Evolutionary conservation across 2,888 invertebrate species (phyloP).

Genomic region (Alsophila aescularia): DNA sequence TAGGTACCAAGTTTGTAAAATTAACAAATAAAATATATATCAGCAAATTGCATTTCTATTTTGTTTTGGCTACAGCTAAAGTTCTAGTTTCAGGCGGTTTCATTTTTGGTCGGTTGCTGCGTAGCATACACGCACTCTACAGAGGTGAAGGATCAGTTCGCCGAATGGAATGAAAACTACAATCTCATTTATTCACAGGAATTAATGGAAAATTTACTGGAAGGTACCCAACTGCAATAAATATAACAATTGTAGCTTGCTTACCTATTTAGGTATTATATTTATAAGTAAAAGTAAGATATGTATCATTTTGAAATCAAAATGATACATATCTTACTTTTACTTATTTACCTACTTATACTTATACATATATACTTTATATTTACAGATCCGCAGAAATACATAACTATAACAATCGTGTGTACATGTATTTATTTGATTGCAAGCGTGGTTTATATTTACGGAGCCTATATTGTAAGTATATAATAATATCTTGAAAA

Average conservation of each 20-base stretch:
- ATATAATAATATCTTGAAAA: conserved; percentile 1
- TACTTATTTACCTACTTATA: not conserved
- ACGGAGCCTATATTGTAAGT: conserved; percentile 73
- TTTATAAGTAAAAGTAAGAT: no score
- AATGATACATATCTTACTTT: no score
- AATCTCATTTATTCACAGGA: conserved; percentile 61
- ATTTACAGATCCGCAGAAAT: conserved; percentile 64
- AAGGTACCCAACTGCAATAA: conserved; percentile 45
- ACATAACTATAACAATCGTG: conserved; percentile 53
- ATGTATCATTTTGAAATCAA: no score
- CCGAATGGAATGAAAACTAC: conserved; percentile 51
- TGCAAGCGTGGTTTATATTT: conserved; percentile 61
- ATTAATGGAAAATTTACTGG: conserved; percentile 55
- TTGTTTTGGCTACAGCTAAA: not conserved
- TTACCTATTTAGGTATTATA: not conserved
- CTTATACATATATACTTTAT: not conserved
- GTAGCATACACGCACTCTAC: conserved; percentile 52
- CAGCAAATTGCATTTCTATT: no score
- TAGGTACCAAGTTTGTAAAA: not conserved
- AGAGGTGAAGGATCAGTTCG: conserved; percentile 50
- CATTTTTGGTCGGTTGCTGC: conserved; percentile 49
- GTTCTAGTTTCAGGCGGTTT: conserved; percentile 61
- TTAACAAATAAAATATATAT: not conserved
- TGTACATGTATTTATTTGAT: conserved; percentile 60
- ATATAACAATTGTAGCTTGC: not conserved